phyloP scores from a whole-genome alignment of 2,797 vertebrate genomes.

The Enoplosus armatus region DNA sequence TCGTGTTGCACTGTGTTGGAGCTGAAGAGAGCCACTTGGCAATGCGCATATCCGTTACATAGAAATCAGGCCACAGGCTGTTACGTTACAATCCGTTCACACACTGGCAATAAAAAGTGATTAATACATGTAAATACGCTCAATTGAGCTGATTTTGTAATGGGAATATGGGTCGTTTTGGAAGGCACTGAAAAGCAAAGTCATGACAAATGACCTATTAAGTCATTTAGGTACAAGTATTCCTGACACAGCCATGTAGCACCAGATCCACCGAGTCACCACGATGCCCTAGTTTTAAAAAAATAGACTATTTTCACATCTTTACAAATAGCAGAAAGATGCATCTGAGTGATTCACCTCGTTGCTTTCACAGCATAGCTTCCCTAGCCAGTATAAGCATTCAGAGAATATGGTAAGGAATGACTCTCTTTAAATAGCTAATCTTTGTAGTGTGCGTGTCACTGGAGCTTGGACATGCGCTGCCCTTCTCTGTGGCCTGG shows the following conservation, averaged over 20 bases:
- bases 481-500: conserved; percentile 56
- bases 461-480: conserved; percentile 40
- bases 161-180: too few species aligned
- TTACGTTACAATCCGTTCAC: too few species aligned
- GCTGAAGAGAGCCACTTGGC: too few species aligned
- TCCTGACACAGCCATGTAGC: background rate
- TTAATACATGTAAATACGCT: too few species aligned
- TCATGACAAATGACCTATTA: background rate
- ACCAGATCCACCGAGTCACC: background rate
- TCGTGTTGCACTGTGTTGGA: too few species aligned
- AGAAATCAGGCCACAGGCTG: too few species aligned
- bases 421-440: conserved; percentile 70
- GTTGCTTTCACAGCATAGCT: background rate
- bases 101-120: too few species aligned
- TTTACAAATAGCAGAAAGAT: background rate
- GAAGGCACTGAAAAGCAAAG: background rate
- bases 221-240: background rate
- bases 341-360: background rate
- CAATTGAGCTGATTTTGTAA: too few species aligned
- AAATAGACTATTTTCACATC: background rate
- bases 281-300: background rate
- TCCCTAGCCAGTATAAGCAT: background rate
- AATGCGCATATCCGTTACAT: too few species aligned
- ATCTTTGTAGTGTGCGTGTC: conserved; percentile 47
- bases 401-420: conserved; percentile 36